These are phyloP conservation scores for Coenobita brevimanus DNA, from an alignment of 1,140 invertebrate genomes.

Conservation along the genomic window DNA sequence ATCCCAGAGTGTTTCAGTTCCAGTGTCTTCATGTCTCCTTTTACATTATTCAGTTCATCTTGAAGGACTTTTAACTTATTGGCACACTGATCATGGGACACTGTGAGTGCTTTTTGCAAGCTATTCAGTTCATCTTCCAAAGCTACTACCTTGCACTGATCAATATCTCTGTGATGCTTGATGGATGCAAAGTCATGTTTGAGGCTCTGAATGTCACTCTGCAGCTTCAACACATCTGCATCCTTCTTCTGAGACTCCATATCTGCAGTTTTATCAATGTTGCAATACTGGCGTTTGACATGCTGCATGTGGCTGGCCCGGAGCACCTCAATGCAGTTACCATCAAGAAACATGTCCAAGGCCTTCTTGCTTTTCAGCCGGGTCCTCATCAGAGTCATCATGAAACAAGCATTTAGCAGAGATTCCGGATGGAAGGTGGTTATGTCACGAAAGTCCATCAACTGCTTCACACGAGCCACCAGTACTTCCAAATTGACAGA, in stretches of 20 bases:
- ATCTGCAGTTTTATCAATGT: neutral
- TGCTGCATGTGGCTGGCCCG: constrained; percentile 42
- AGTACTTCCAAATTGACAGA: constrained; percentile 44
- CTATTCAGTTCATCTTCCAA: no score
- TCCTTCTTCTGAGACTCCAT: neutral
- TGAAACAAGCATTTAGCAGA: constrained; percentile 49
- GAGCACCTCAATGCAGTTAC: constrained; percentile 43
- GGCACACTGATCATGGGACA: no score
- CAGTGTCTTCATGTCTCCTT: no score
- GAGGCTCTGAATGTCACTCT: no score
- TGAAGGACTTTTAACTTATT: no score
- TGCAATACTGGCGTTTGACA: neutral
- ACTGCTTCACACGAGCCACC: constrained; percentile 6
- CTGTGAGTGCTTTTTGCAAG: no score
- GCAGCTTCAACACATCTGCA: neutral
- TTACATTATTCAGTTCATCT: no score
- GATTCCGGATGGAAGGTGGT: constrained; percentile 34
- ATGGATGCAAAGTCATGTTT: no score
- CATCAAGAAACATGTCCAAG: constrained; percentile 32
- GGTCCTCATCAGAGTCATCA: constrained; percentile 50
- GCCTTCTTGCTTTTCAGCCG: constrained; percentile 26
- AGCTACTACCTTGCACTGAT: no score
- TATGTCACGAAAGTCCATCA: constrained; percentile 1
- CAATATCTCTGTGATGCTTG: no score
- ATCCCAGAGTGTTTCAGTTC: no score